These are phyloP conservation scores for Scelioninae gen. 2 DNA, from an alignment of 2,888 invertebrate species.

Conservation along the genomic window DNA sequence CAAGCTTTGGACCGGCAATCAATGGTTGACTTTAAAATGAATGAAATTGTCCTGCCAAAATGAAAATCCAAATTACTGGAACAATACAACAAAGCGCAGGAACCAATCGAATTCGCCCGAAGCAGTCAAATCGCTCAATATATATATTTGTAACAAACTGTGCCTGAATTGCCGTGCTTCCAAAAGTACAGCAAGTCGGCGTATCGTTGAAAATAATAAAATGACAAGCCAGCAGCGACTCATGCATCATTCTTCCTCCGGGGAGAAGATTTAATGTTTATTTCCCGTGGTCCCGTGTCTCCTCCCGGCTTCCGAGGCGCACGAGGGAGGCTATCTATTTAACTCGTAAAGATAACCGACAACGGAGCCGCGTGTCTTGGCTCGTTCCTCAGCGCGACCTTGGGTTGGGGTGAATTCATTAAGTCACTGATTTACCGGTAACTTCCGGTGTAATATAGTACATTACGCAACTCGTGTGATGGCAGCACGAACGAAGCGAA, in stretches of 20 bases:
- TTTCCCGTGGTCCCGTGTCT: slow-evolving; percentile 66
- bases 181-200: slow-evolving; percentile 21
- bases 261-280: slow-evolving; percentile 69
- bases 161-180: slow-evolving; percentile 22
- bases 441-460: slow-evolving; percentile 72
- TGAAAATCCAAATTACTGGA: too few relatives aligned
- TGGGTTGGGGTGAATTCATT: slow-evolving; percentile 70
- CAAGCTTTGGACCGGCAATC: too few relatives aligned
- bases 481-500: too few relatives aligned
- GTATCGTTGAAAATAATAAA: slow-evolving; percentile 43
- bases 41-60: too few relatives aligned
- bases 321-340: slow-evolving; percentile 66
- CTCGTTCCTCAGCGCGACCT: slow-evolving; percentile 53
- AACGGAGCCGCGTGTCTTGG: slow-evolving; percentile 62
- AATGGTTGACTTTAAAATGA: too few relatives aligned
- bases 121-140: too few relatives aligned
- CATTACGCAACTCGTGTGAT: too few relatives aligned
- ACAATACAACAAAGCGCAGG: too few relatives aligned
- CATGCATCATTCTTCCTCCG: slow-evolving; percentile 58
- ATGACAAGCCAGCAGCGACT: slow-evolving; percentile 45
- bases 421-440: slow-evolving; percentile 72
- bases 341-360: slow-evolving; percentile 72
- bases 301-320: slow-evolving; percentile 49
- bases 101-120: too few relatives aligned
- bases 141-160: too few relatives aligned